These are phyloP conservation scores for Drosophila niveifrons DNA, from an alignment of 2,888 invertebrate genomes.

Conservation along the genomic window DNA sequence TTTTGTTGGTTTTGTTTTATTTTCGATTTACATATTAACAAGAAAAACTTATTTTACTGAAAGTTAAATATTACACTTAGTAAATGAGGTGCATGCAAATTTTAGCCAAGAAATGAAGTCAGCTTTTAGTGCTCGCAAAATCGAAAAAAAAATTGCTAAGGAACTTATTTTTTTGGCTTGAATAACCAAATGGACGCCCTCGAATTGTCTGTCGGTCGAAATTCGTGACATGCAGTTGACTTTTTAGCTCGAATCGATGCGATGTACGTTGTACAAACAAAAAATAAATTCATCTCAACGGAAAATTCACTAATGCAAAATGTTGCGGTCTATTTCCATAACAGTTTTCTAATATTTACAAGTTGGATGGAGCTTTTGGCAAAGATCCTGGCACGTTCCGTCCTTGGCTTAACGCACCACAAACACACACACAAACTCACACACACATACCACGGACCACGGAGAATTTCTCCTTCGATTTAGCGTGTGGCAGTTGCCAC, in stretches of 20 bases:
- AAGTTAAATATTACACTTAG: neutral
- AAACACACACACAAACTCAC: neutral
- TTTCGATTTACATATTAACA: neutral
- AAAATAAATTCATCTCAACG: conserved; percentile 39
- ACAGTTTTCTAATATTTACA: conserved; percentile 25
- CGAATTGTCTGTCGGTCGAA: conserved; percentile 6
- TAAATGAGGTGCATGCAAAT: neutral
- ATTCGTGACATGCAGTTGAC: neutral
- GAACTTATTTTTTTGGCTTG: conserved; percentile 52
- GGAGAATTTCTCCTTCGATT: conserved; percentile 64
- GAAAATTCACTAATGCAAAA: conserved; percentile 65
- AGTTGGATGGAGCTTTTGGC: conserved; percentile 55
- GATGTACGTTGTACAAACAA: conserved; percentile 21
- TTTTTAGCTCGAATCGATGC: conserved; percentile 30
- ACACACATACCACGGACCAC: neutral
- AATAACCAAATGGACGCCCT: conserved; percentile 20
- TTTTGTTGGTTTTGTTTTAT: neutral
- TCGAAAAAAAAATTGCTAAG: conserved; percentile 27
- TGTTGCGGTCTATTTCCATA: conserved; percentile 74
- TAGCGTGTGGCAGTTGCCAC: conserved; percentile 48
- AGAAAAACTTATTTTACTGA: no score
- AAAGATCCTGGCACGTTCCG: conserved; percentile 44
- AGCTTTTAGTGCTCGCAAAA: neutral
- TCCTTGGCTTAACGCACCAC: conserved; percentile 54
- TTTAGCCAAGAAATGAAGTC: neutral